Evolutionary conservation across 2,797 vertebrate species (phyloP).

Genomic region (Rhinoraja longicauda): DNA sequence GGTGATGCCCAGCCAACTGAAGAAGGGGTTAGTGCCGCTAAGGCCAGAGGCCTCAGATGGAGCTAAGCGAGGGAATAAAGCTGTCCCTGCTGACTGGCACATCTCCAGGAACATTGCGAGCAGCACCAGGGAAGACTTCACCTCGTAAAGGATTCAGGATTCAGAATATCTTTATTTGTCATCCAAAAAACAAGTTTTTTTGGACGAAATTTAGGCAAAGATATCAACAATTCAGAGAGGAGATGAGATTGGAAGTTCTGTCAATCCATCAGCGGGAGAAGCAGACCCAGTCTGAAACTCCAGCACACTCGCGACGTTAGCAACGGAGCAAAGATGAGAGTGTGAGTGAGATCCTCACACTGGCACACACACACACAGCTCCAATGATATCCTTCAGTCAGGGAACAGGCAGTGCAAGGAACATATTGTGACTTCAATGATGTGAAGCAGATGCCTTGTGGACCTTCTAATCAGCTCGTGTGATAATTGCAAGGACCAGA

Average conservation of each 20-base stretch:
- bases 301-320: no score
- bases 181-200: no score
- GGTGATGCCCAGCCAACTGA: background rate
- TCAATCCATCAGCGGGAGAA: background rate
- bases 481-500: constrained; percentile 26
- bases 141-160: no score
- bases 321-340: background rate
- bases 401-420: background rate
- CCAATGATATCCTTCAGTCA: background rate
- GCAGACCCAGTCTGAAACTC: background rate
- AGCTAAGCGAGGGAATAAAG: background rate
- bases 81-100: background rate
- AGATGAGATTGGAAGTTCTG: background rate
- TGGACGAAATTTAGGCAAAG: no score
- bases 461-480: constrained; percentile 1
- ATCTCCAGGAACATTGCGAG: background rate
- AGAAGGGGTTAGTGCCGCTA: background rate
- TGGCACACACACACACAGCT: background rate
- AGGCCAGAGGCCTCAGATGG: background rate
- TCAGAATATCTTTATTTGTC: no score
- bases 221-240: background rate
- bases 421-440: constrained; percentile 16
- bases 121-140: background rate
- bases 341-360: background rate
- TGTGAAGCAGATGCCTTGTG: constrained; percentile 29